Percentiles rank a stretch among this genome's conserved stretches.
phyloP scores from a whole-genome alignment of 1,140 invertebrate species.

The Drosophila pandora region DNA sequence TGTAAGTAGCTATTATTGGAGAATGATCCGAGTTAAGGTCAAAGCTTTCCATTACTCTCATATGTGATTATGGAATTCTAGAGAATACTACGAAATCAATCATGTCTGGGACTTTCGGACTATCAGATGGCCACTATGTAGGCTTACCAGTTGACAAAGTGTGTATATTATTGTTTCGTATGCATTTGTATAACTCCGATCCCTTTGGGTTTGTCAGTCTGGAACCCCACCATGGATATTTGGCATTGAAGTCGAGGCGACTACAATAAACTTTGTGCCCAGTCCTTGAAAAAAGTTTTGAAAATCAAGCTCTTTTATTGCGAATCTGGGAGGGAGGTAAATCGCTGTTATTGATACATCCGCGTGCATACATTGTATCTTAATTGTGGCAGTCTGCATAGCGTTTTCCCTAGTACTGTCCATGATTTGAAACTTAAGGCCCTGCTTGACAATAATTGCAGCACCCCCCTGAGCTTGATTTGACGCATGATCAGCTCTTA shows the following conservation, averaged over 20 bases:
- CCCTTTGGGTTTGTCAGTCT: background rate
- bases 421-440: constrained; percentile 16
- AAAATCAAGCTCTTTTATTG: no score
- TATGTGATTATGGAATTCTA: constrained; percentile 43
- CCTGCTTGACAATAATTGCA: constrained; percentile 23
- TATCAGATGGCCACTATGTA: constrained; percentile 82
- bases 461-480: constrained; percentile 33
- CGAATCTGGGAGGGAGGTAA: no score
- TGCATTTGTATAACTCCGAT: background rate
- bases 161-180: background rate
- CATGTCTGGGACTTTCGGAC: constrained; percentile 74
- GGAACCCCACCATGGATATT: background rate
- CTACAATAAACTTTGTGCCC: no score
- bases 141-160: constrained; percentile 42
- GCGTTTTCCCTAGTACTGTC: constrained; percentile 7
- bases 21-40: constrained; percentile 39
- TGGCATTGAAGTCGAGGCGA: no score
- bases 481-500: constrained; percentile 23
- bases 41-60: constrained; percentile 13
- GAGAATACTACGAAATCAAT: constrained; percentile 77
- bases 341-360: no score
- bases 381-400: background rate
- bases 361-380: background rate
- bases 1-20: constrained; percentile 11
- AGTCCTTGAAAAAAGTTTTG: no score